Evolutionary conservation across 2,113 vertebrate genomes (phyloP).

Genomic region (Elachura formosa): DNA sequence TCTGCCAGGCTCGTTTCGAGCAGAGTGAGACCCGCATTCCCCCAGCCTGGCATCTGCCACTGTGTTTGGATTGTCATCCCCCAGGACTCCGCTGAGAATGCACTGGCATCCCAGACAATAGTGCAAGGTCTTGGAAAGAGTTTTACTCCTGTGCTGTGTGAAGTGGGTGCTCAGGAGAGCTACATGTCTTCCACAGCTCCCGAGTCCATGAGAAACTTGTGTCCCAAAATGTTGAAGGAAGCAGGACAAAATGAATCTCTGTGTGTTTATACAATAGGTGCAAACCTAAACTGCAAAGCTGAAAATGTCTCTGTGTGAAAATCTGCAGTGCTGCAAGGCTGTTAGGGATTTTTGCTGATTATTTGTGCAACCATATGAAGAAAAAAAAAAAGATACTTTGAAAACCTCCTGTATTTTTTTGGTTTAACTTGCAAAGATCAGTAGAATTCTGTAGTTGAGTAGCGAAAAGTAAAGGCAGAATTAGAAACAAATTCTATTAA

Average conservation of each 20-base stretch:
- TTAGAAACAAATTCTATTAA: neutral
- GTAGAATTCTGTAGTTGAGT: neutral
- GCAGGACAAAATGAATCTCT: neutral
- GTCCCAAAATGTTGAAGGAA: neutral
- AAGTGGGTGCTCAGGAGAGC: neutral
- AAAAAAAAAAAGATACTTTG: neutral
- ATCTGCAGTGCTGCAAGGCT: neutral
- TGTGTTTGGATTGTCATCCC: neutral
- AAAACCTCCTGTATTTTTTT: neutral
- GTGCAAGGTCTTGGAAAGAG: neutral
- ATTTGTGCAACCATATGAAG: neutral
- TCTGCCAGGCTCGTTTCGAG: neutral
- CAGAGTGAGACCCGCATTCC: neutral
- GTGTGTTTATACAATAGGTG: neutral
- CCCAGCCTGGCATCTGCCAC: neutral
- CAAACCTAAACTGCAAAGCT: neutral
- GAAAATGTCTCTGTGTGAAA: neutral
- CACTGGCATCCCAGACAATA: rapidly evolving
- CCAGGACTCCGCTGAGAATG: rapidly evolving
- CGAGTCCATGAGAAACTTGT: neutral
- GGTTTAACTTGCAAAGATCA: neutral
- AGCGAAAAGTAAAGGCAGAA: neutral
- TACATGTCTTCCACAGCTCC: rapidly evolving
- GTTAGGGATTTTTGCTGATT: neutral
- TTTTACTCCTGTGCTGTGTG: neutral